phyloP scores from a whole-genome alignment of 2,113 vertebrate species.

The Pterocles gutturalis region DNA sequence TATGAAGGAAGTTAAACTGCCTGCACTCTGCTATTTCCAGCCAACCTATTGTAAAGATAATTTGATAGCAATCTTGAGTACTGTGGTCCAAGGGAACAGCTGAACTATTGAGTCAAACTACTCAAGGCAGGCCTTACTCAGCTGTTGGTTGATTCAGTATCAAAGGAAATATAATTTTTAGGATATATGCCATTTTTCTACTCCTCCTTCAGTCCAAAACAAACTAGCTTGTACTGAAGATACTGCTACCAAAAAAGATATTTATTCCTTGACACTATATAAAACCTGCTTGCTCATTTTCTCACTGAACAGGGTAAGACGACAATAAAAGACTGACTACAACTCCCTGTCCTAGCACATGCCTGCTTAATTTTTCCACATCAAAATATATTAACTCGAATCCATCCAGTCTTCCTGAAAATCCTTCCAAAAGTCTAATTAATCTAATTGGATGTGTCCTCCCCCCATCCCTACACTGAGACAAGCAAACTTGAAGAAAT shows the following conservation, averaged over 20 bases:
- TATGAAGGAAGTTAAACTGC: not conserved
- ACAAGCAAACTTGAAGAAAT: not conserved
- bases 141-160: not conserved
- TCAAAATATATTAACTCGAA: not conserved
- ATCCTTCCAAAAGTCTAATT: not conserved
- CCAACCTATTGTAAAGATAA: not conserved
- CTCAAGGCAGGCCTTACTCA: not conserved
- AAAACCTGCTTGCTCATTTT: not conserved
- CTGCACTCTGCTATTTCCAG: not conserved
- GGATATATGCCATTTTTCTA: not conserved
- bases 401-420: not conserved
- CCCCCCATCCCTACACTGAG: not conserved
- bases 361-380: not conserved
- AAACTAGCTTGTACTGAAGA: not conserved
- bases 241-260: not conserved
- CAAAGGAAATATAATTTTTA: not conserved
- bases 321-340: not conserved
- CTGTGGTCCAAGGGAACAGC: not conserved
- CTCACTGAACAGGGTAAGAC: not conserved
- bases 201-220: not conserved
- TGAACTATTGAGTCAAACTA: not conserved
- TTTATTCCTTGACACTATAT: not conserved
- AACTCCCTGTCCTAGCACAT: not conserved
- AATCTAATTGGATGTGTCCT: not conserved
- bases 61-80: not conserved